These are phyloP conservation scores for Noctua janthina DNA, from an alignment of 2,888 invertebrate species.

Conservation along the genomic window DNA sequence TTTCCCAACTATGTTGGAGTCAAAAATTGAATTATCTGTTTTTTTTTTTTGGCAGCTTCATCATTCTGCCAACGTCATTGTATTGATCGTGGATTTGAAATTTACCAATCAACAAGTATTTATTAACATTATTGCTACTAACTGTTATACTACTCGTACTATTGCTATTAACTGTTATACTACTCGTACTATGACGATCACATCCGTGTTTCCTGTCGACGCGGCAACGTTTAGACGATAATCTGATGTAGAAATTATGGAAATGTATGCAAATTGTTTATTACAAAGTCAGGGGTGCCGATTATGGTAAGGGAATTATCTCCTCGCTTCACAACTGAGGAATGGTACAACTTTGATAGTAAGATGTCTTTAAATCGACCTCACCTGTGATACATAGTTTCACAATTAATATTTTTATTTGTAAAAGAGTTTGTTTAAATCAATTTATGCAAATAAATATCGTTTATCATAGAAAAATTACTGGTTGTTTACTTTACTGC, in stretches of 20 bases:
- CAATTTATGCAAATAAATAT: not conserved
- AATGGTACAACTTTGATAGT: constrained; percentile 5
- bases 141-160: not conserved
- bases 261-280: constrained; percentile 46
- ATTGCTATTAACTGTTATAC: not conserved
- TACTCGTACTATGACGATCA: not conserved
- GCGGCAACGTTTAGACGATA: constrained; percentile 15
- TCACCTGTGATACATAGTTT: not conserved
- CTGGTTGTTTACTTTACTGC: too few relatives aligned
- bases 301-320: constrained; percentile 35
- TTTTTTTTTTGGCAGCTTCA: too few relatives aligned
- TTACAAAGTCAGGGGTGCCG: constrained; percentile 26
- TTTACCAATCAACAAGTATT: too few relatives aligned
- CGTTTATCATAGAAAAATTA: not conserved
- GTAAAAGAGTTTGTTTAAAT: not conserved
- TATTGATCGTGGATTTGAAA: too few relatives aligned
- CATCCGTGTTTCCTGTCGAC: not conserved
- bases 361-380: not conserved
- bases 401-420: not conserved
- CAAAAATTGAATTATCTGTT: too few relatives aligned
- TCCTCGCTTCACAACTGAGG: not conserved
- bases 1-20: too few relatives aligned
- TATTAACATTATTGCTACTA: not conserved
- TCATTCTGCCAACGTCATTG: too few relatives aligned
- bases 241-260: constrained; percentile 41